These are phyloP conservation scores for Ia io DNA, from an alignment of 2,113 vertebrate species.

Conservation along the genomic window DNA sequence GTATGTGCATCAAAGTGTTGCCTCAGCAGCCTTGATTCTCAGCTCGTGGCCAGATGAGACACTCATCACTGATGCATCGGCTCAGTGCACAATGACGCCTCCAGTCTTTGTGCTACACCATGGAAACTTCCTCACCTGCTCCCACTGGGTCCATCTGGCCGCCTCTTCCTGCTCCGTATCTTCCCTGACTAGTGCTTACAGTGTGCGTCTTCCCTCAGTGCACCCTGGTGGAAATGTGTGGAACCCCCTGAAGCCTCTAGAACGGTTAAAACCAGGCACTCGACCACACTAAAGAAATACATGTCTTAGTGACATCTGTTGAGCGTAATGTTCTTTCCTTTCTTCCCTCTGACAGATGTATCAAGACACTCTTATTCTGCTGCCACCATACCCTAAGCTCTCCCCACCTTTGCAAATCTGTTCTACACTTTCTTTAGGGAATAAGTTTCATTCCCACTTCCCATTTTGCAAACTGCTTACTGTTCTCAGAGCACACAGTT, in stretches of 20 bases:
- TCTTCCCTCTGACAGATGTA: neutral
- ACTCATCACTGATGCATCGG: neutral
- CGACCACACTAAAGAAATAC: neutral
- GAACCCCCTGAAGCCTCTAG: neutral
- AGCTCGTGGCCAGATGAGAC: neutral
- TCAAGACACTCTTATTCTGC: neutral
- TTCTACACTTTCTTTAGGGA: neutral
- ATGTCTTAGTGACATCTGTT: neutral
- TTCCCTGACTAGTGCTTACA: neutral
- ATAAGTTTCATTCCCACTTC: neutral
- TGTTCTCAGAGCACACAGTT: neutral
- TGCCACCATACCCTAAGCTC: neutral
- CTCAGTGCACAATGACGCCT: neutral
- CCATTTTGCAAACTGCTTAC: neutral
- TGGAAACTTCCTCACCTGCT: neutral
- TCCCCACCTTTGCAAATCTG: neutral
- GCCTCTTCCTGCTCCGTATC: neutral
- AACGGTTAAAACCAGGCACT: neutral
- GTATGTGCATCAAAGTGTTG: neutral
- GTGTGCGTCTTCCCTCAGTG: neutral
- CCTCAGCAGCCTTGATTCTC: neutral
- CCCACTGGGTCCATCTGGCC: neutral
- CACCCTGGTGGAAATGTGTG: neutral
- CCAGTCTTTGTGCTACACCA: accelerated
- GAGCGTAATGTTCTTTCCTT: neutral